phyloP scores from a whole-genome alignment of 2,888 invertebrate species.

The Stenolophus ochropezus region DNA sequence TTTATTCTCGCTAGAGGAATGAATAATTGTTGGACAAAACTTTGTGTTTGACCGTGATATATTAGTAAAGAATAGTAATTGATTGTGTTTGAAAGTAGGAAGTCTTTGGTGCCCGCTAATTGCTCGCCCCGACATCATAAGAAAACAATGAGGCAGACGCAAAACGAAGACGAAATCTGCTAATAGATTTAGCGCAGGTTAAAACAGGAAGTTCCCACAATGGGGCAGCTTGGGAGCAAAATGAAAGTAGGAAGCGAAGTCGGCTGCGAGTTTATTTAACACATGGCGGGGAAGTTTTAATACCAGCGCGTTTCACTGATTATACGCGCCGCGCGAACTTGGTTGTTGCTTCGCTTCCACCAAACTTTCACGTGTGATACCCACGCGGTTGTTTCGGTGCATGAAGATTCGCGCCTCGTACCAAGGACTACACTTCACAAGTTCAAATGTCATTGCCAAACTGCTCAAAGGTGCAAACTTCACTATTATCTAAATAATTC shows the following conservation, averaged over 20 bases:
- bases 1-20: too few relatives aligned
- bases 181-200: conserved; percentile 49
- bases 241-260: conserved; percentile 33
- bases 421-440: too few relatives aligned
- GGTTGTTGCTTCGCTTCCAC: conserved; percentile 3
- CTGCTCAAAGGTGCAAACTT: too few relatives aligned
- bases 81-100: not conserved
- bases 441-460: too few relatives aligned
- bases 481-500: too few relatives aligned
- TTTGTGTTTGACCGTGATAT: too few relatives aligned
- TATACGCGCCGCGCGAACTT: conserved; percentile 5
- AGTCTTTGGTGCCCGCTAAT: not conserved
- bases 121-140: conserved; percentile 22
- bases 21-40: too few relatives aligned
- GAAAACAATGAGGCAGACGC: conserved; percentile 44
- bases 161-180: conserved; percentile 52
- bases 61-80: not conserved
- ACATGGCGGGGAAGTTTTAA: conserved; percentile 24
- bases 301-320: conserved; percentile 17
- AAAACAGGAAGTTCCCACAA: conserved; percentile 43
- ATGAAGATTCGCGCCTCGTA: not conserved
- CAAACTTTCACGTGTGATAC: not conserved
- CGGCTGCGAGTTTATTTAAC: conserved; percentile 17
- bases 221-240: conserved; percentile 31
- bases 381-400: not conserved